Evolutionary conservation across 2,888 invertebrate species (phyloP), one percentile per base, ranked within the genome.

Genomic region (Chaitophorus viminalis): DNA sequence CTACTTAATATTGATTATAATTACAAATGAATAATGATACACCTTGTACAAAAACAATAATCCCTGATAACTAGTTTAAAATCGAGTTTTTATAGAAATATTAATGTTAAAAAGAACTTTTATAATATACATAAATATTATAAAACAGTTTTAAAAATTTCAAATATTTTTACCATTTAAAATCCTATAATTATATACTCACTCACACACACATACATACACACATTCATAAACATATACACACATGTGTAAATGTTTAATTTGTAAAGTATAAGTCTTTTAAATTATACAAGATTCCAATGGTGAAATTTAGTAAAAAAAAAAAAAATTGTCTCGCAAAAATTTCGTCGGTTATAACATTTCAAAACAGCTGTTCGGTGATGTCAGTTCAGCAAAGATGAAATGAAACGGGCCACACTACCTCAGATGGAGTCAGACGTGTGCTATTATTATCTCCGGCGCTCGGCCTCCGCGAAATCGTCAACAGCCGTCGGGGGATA

Each of bases 361-460:
- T 76, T 77, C 25, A 21, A 33, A 85, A 65, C 76, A 77, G 84
- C 84, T 85, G 84, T 78, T 87, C 39, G 8, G 25, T 29, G 85
- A 77, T 79, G 78, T 86, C 78, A 60, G 70, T 78, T 72, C 25
- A 60, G 60, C 60, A 65, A 46, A 79, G 72, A 60, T 39, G 52
- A 86, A 86, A 79, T 33, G 87, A 46, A 70, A 87, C 87, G 81
- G 70, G 74, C 74, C 29, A 68, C 46, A 87, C 87, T 87, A 87
- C 87, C 87, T 87, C 87, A 87, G 87, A 87, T 87, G 87, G 87
- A 87, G 74, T 81, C 87, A n/a, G 74, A 33, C 87, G 87, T 87
- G 87, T 87, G 87, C 87, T 87, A 87, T 87, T 81, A 87, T 87
- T 87, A 87, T 87, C 79, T 81, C 54, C 81, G 79, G 36, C 87